These are phyloP conservation scores for Burhinus bistriatus DNA, from an alignment of 2,113 vertebrate genomes.

Conservation along the genomic window DNA sequence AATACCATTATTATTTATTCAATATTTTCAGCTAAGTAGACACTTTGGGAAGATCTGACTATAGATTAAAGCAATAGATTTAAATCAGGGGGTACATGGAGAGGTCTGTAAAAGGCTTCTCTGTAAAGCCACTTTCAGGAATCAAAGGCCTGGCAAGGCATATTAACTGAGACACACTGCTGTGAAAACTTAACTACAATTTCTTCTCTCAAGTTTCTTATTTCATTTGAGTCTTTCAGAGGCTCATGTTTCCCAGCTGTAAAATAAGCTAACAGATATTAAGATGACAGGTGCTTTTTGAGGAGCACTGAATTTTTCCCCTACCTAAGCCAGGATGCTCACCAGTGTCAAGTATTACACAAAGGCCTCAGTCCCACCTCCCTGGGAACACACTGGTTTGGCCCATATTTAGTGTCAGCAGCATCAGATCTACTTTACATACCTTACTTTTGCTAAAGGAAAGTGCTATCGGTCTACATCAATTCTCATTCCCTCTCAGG, in stretches of 20 bases:
- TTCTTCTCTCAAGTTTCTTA: neutral
- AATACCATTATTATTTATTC: neutral
- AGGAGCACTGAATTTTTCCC: neutral
- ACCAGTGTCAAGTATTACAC: neutral
- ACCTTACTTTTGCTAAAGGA: neutral
- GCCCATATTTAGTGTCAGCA: neutral
- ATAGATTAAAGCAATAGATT: neutral
- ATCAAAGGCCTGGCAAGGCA: neutral
- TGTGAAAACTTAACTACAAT: neutral
- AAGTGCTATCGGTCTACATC: neutral
- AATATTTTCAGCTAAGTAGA: neutral
- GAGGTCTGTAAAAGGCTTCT: neutral
- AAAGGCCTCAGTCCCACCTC: neutral
- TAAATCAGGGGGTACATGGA: neutral
- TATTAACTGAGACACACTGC: neutral
- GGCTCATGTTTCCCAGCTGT: neutral
- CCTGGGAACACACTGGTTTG: fast-evolving
- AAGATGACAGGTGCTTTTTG: neutral
- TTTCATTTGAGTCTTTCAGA: neutral
- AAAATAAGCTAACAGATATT: neutral
- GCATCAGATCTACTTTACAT: neutral
- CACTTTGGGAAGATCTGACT: neutral
- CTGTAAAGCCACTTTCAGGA: neutral
- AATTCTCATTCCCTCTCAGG: neutral
- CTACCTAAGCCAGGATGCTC: neutral